These are phyloP conservation scores for Amaurobius ferox DNA, from an alignment of 2,888 invertebrate genomes.

Conservation along the genomic window DNA sequence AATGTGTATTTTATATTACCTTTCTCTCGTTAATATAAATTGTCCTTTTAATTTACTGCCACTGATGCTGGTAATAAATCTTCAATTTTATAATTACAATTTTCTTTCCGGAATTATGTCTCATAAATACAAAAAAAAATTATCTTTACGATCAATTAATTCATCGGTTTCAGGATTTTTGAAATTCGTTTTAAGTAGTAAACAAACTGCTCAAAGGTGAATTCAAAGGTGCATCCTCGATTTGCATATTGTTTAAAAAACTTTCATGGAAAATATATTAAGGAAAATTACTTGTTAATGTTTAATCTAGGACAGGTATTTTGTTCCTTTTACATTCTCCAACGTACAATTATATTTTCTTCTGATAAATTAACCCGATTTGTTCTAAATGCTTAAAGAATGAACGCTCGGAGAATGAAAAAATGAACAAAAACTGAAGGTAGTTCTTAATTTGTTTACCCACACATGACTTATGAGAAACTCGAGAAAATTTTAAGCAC, in stretches of 20 bases:
- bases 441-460: constrained; percentile 51
- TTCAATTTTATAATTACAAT: not conserved
- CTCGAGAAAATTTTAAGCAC: constrained; percentile 1
- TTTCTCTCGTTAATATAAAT: no score
- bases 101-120: not conserved
- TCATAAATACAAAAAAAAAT: not conserved
- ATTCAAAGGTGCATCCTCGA: not conserved
- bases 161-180: not conserved
- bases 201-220: constrained; percentile 1
- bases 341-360: constrained; percentile 9
- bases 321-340: not conserved
- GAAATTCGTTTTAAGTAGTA: not conserved
- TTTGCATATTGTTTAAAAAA: constrained; percentile 10
- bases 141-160: constrained; percentile 4
- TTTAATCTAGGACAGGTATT: constrained; percentile 1
- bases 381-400: not conserved
- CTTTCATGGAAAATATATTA: constrained; percentile 1
- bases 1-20: no score
- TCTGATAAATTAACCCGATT: constrained; percentile 6
- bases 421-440: not conserved
- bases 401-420: not conserved
- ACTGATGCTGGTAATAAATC: not conserved
- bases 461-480: constrained; percentile 32
- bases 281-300: constrained; percentile 6
- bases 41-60: no score